These are phyloP conservation scores for Melieria picta DNA, from an alignment of 2,888 invertebrate species.

Conservation along the genomic window DNA sequence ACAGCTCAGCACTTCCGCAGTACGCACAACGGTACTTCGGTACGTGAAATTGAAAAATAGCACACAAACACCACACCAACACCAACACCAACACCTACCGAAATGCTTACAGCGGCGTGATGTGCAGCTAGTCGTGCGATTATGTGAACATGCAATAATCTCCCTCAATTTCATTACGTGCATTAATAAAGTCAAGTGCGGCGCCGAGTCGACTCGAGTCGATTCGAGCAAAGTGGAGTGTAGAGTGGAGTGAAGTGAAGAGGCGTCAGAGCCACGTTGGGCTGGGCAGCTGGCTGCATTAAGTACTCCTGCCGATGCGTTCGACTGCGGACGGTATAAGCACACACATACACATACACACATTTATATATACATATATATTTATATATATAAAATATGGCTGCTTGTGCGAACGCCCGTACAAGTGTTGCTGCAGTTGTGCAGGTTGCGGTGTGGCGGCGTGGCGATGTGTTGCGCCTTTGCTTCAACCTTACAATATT, in stretches of 20 bases:
- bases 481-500: conserved; percentile 19
- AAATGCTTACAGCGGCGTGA: too few relatives aligned
- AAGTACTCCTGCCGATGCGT: conserved; percentile 2
- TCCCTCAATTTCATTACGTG: conserved; percentile 37
- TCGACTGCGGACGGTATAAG: neutral
- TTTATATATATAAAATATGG: neutral
- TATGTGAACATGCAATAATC: conserved; percentile 10
- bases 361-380: neutral
- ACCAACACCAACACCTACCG: too few relatives aligned
- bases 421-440: too few relatives aligned
- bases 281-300: neutral
- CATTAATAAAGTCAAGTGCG: conserved; percentile 43
- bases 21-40: too few relatives aligned
- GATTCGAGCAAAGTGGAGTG: too few relatives aligned
- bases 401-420: conserved; percentile 1
- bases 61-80: too few relatives aligned
- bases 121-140: neutral
- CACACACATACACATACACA: neutral
- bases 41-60: too few relatives aligned
- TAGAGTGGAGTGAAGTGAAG: too few relatives aligned
- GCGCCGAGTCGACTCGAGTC: too few relatives aligned
- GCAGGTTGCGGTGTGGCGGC: too few relatives aligned
- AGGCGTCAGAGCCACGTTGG: too few relatives aligned
- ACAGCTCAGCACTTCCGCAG: too few relatives aligned
- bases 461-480: conserved; percentile 13